Evolutionary conservation across 2,797 vertebrate genomes (phyloP), one percentile per base, ranked within the genome.

Genomic region (Nyctalus aviator): DNA sequence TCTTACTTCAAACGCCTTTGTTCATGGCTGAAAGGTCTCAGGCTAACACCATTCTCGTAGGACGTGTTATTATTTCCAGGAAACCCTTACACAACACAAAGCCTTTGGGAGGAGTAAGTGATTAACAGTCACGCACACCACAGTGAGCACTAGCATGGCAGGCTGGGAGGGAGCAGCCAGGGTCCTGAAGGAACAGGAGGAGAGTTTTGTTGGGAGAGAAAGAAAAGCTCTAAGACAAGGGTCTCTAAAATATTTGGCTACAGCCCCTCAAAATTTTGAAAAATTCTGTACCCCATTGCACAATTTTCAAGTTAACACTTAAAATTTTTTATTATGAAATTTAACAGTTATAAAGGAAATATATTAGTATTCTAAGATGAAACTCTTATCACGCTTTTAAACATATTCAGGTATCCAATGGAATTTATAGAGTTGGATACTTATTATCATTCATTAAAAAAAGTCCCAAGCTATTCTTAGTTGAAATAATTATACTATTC

Each of bases 321-420:
- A 91, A 81, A 68, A 75, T 91, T 87, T 69, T 81, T 90, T 69
- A 76, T 89, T 91, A 71, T 17, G 83, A 66, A 90, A 41, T 46
- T 86, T 78, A 64, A 59, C 11, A 62, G 12, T 50, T 88, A 66
- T 18, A 88, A 88, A 92, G 53, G 46, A 88, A 86, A 25, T 35
- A 59, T 76, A 82, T 62, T 6, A 93, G 41, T 84, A 79, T 72
- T 72, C 53, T 75, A 92, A 97, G 83, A 84, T 8, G 84, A 81
- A 94, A 86, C 23, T 75, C 25, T 81, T 32, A 21, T 3, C 21
- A 84, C 10, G 66, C 55, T 88, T 93, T 88, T 21, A 77, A 85
- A 90, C 44, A 53, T 88, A 84, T 27, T 50, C 18, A 85, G 44
- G 41, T 85, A 84, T 23, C 50, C 15, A 85, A 1, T 27, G 20